Conservation (phyloP, 2,797 vertebrate genomes). For the Sebastes kiyomatsui region DNA sequence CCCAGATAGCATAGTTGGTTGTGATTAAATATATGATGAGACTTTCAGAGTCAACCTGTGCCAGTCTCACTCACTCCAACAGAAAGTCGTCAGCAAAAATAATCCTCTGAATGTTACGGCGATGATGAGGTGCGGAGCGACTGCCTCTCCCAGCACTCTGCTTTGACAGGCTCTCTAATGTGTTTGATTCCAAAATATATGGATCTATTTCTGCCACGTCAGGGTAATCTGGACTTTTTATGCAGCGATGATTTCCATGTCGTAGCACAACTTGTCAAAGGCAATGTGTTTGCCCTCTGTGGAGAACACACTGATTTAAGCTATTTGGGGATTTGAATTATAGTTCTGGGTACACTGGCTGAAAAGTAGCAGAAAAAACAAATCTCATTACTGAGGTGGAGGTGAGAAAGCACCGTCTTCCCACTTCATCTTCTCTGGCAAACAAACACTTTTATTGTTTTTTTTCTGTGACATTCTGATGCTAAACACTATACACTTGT, state of each 20-base stretch:
- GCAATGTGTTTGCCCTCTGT: slow-evolving; percentile 28
- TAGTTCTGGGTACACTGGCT: not conserved
- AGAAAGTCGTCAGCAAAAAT: slow-evolving; percentile 21
- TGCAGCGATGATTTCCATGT: slow-evolving; percentile 37
- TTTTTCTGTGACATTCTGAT: not conserved
- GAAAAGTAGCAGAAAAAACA: slow-evolving; percentile 2
- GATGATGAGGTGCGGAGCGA: slow-evolving; percentile 12
- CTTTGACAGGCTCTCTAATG: slow-evolving; percentile 43
- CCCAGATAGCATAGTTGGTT: not conserved
- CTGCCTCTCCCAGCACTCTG: slow-evolving; percentile 21
- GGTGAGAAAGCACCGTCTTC: not conserved
- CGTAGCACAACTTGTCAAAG: slow-evolving; percentile 48
- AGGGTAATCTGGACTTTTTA: slow-evolving; percentile 57
- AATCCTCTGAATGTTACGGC: slow-evolving; percentile 27
- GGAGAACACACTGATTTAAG: slow-evolving; percentile 24
- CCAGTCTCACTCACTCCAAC: slow-evolving; percentile 3
- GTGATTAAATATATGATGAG: slow-evolving; percentile 41
- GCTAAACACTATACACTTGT: not conserved
- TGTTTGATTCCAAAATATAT: slow-evolving; percentile 49
- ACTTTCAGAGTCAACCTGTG: slow-evolving; percentile 28
- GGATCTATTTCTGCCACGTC: slow-evolving; percentile 33
- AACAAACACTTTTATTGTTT: not conserved
- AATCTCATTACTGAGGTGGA: slow-evolving; percentile 8
- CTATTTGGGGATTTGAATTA: slow-evolving; percentile 40
- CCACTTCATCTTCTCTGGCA: not conserved